Percentiles rank a stretch among this genome's conserved stretches.
Conservation (phyloP, 1,140 invertebrate genomes). For the Reticulitermes speratus region DNA sequence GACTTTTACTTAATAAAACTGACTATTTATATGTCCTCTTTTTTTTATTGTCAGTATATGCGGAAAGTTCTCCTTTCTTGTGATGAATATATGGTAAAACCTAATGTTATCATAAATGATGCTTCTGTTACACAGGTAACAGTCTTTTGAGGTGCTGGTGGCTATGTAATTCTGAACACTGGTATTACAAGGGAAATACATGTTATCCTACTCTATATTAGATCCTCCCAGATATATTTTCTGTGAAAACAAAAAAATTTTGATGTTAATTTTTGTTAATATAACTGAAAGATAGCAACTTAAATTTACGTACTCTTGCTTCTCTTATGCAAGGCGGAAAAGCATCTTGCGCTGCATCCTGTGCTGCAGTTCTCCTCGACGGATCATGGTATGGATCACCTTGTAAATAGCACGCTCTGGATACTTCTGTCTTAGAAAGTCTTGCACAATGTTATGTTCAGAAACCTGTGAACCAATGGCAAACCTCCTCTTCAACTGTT, state of each 20-base stretch:
- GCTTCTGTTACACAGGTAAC: background rate
- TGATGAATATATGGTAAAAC: too few species aligned
- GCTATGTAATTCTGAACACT: background rate
- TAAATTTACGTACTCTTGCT: background rate
- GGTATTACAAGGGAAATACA: too few species aligned
- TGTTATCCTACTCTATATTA: too few species aligned
- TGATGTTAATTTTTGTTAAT: too few species aligned
- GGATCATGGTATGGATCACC: conserved; percentile 91
- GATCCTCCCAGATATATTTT: too few species aligned
- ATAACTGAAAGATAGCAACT: too few species aligned
- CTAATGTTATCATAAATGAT: background rate
- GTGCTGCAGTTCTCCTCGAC: conserved; percentile 93
- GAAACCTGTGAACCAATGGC: conserved; percentile 96
- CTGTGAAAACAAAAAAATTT: too few species aligned
- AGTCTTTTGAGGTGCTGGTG: background rate
- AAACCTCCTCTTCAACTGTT: conserved; percentile 91
- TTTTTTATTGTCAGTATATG: too few species aligned
- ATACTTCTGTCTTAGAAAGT: conserved; percentile 91
- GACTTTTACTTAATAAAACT: too few species aligned
- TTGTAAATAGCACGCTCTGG: conserved; percentile 83
- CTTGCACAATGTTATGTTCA: conserved; percentile 89
- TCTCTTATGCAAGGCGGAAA: conserved; percentile 74
- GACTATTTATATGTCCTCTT: too few species aligned
- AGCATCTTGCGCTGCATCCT: conserved; percentile 96
- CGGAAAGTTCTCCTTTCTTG: too few species aligned